Evolutionary conservation across 1,140 invertebrate genomes (phyloP).

Genomic region (Pachypsylla venusta): DNA sequence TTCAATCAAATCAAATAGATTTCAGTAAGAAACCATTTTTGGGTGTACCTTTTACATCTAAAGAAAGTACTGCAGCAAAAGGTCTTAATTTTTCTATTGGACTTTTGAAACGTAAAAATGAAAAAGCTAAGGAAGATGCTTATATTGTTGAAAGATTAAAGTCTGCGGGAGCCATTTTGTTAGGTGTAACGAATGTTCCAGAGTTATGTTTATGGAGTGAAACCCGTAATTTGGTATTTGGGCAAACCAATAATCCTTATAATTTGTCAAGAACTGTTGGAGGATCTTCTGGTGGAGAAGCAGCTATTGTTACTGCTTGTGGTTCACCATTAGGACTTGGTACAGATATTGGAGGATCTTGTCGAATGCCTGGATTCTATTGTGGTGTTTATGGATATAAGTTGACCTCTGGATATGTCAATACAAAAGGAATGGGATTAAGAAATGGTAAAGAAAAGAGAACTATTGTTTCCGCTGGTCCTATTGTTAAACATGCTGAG

Average conservation of each 20-base stretch:
- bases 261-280: conserved; percentile 63
- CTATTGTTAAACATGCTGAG: conserved; percentile 56
- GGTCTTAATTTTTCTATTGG: conserved; percentile 54
- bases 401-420: conserved; percentile 44
- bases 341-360: conserved; percentile 90
- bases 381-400: conserved; percentile 91
- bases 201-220: conserved; percentile 79
- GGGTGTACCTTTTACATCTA: conserved; percentile 71
- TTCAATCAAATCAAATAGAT: conserved; percentile 40
- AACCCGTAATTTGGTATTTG: conserved; percentile 77
- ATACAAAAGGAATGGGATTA: conserved; percentile 40
- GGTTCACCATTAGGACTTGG: conserved; percentile 76
- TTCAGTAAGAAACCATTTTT: conserved; percentile 46
- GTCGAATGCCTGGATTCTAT: conserved; percentile 86
- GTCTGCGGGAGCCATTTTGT: conserved; percentile 68
- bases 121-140: conserved; percentile 52
- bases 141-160: conserved; percentile 55
- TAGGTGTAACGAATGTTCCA: conserved; percentile 86
- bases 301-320: conserved; percentile 48
- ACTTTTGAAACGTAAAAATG: conserved; percentile 36
- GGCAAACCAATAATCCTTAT: conserved; percentile 86
- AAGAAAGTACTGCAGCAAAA: conserved; percentile 43
- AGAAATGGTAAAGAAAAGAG: conserved; percentile 37
- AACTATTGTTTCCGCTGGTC: conserved; percentile 55
- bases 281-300: conserved; percentile 71